Base-by-base conservation (phyloP, 2,113 vertebrate species). In the Eurystomus gularis region DNA sequence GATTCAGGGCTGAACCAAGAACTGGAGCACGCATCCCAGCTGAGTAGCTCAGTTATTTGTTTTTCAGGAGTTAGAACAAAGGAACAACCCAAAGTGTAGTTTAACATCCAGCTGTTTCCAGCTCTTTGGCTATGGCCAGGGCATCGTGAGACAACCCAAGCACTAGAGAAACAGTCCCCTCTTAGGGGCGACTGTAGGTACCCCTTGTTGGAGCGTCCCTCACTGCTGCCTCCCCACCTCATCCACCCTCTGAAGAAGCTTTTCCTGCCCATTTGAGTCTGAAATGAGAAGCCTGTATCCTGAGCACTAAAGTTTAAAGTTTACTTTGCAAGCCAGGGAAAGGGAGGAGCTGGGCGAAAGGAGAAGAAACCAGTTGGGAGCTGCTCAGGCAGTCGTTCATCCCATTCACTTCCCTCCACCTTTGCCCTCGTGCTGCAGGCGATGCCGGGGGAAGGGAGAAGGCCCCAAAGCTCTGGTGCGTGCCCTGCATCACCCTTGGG, bases 141-240 rank as follows among this genome's bases (percentile, higher is more conserved):
- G 52, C 69, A 46, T 23, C 23, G 3, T 3, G 44, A 25, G 7
- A 1, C 17, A 54, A 14, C 19, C 40, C 73, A n/a, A 37, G 28
- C 0, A 1, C 40, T 37, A 55, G 23, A 42, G 17, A 7, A 68
- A 24, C 0, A 2, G 10, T 14, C 21, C 18, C 44, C 13, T 13
- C 44, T 25, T 42, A 20, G 4, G 60, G 31, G 60, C 44, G 51
- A 60, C 52, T 33, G 2, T 11, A 35, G 25, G 33, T 29, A 3
- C 31, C 14, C 20, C 11, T 16, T 3, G 10, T 0, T 51, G 31
- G 37, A 16, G 17, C 1, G 3, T 37, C 26, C 40, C 21, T 6
- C 0, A 7, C 13, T 29, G 71, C 77, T 73, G 42, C 65, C 29
- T 60, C 3, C 55, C 23, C 8, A 9, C 40, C 35, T 68, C 70